Evolutionary conservation across 2,113 vertebrate species (phyloP).

Genomic region (Spheniscus mendiculus): DNA sequence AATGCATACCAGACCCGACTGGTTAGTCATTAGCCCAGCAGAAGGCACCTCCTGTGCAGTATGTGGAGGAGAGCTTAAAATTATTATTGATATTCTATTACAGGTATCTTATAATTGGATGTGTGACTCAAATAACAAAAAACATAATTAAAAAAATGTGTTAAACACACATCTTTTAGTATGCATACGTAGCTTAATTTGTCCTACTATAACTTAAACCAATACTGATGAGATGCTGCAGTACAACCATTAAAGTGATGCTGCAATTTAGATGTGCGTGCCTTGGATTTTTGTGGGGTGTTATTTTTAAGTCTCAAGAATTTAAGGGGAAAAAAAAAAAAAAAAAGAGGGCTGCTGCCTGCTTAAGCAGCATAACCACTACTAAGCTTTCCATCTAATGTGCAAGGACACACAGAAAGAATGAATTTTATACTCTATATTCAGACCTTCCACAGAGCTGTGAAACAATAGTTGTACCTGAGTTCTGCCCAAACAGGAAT

Average conservation of each 20-base stretch:
- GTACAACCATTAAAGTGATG: neutral
- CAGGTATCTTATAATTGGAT: neutral
- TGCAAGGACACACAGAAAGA: neutral
- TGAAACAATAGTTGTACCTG: neutral
- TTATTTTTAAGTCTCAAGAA: neutral
- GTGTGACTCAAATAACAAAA: neutral
- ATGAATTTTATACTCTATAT: too few relatives aligned
- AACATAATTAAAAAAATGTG: neutral
- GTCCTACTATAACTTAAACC: neutral
- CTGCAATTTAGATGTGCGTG: too few relatives aligned
- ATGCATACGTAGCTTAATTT: neutral
- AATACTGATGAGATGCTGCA: neutral
- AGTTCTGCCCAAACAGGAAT: neutral
- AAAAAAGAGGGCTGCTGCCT: neutral
- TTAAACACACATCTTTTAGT: neutral
- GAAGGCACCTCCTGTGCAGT: neutral
- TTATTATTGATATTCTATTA: neutral
- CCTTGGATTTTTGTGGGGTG: neutral
- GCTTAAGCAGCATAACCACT: neutral
- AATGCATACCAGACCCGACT: accelerated
- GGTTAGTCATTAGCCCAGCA: neutral
- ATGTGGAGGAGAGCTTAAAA: neutral
- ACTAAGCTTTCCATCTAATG: neutral
- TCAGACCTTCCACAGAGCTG: neutral
- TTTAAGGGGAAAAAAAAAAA: neutral